Percentiles rank a stretch among this genome's conserved stretches.
These are phyloP conservation scores for Actinemys pallida DNA, from an alignment of 2,113 vertebrate genomes.

Conservation along the genomic window DNA sequence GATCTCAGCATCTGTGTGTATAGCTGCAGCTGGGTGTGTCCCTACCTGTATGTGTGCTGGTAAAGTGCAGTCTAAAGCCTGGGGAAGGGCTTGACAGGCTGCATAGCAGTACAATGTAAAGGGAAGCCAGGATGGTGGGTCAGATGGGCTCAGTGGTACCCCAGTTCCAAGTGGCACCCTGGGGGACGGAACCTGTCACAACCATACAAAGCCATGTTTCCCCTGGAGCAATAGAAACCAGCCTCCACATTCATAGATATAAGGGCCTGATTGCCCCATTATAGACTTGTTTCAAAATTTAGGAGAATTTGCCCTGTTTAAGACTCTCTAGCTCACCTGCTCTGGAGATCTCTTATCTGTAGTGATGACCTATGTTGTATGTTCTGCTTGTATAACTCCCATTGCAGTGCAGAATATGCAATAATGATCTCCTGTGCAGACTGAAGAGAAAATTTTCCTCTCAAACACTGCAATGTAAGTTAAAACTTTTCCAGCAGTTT, in stretches of 20 bases:
- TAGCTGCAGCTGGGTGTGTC: too few species aligned
- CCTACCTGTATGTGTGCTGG: too few species aligned
- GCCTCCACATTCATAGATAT: neutral
- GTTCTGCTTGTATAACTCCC: neutral
- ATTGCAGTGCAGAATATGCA: neutral
- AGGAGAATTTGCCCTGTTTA: neutral
- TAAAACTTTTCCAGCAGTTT: neutral
- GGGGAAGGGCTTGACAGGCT: too few species aligned
- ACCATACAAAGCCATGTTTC: neutral
- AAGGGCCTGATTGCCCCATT: neutral
- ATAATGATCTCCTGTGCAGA: neutral
- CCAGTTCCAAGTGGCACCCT: too few species aligned
- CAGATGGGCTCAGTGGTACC: too few species aligned
- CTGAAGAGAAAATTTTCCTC: neutral
- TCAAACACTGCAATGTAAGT: neutral
- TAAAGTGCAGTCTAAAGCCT: too few species aligned
- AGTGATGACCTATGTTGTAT: constrained; percentile 35
- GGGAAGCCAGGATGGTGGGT: too few species aligned
- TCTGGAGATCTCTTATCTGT: rapidly evolving
- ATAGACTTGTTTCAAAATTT: neutral
- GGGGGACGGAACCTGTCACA: too few species aligned
- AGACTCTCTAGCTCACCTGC: neutral
- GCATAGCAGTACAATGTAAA: too few species aligned
- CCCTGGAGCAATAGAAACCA: neutral
- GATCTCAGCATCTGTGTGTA: too few species aligned